Conservation (phyloP, 2,797 vertebrate genomes). For the Pseudochirops cupreus region DNA sequence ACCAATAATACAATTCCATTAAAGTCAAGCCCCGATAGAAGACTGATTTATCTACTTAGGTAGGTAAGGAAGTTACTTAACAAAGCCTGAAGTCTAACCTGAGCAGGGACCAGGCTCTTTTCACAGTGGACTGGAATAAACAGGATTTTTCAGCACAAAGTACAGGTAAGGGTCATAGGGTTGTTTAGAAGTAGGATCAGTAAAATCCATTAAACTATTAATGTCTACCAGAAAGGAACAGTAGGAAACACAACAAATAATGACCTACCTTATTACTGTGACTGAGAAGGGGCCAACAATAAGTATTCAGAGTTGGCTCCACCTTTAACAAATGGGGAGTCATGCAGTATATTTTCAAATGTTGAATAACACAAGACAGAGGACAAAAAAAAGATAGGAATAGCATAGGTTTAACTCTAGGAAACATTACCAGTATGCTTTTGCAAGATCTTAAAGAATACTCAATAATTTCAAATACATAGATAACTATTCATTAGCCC, state of each 20-base stretch:
- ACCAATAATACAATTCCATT: too few relatives aligned
- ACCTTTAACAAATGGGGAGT: neutral
- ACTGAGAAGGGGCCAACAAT: neutral
- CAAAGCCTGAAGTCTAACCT: too few relatives aligned
- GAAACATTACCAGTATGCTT: constrained; percentile 30
- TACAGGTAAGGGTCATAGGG: too few relatives aligned
- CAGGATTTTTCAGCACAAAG: too few relatives aligned
- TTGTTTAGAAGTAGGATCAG: neutral
- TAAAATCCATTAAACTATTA: neutral
- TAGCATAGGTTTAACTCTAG: constrained; percentile 8
- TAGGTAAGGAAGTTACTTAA: too few relatives aligned
- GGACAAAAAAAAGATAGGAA: neutral
- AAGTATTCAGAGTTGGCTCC: neutral
- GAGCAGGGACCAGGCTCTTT: too few relatives aligned
- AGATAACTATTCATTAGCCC: neutral
- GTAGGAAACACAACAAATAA: neutral
- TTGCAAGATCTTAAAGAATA: neutral
- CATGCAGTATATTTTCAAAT: neutral
- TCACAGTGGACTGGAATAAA: too few relatives aligned
- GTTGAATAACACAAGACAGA: neutral
- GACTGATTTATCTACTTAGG: too few relatives aligned
- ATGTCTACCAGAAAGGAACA: neutral
- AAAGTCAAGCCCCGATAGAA: too few relatives aligned
- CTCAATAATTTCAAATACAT: neutral
- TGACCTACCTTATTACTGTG: neutral